Evolutionary conservation across 1,140 invertebrate genomes (phyloP), one percentile per base, ranked within the genome.

Genomic region (Temnothorax nylanderi): DNA sequence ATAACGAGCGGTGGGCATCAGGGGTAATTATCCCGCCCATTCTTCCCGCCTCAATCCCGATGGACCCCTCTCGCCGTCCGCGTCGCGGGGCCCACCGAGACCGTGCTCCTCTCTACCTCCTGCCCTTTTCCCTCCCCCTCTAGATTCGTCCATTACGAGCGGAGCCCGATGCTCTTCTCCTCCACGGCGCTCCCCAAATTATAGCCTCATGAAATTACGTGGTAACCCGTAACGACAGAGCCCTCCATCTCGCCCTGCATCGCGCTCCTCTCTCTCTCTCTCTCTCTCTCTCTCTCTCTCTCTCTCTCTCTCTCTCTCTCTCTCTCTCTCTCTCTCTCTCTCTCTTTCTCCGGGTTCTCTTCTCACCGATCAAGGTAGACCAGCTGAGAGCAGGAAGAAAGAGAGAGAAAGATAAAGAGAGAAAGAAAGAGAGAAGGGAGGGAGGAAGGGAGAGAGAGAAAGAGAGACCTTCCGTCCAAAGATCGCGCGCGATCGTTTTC

Each of bases 1-100:
- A 94, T 95, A 95, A 95, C 92, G 93, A 95, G 93, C 92, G 93
- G 91, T 93, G 92, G 91, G 94, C 92, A 94, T 93, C 92, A 92
- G 90, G 93, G 94, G 94, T 94, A 95, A 94, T 95, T 95, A 95
- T 94, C 94, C 94, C 94, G 94, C 94, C 94, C 94, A 95, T 95
- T 95, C 93, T 95, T 94, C 94, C 94, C 94, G 94, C 94, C 94
- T 94, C 91, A 87, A 86, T 81, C 85, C 80, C 54, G 44, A 76
- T 88, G 56, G 72, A 67, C 80, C 56, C 41, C 76, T 89, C 44
- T 76, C 69, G 65, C 67, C 67, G 54, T n/a, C n/a, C n/a, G n/a
- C n/a, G n/a, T 75, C n/a, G 47, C 37, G 41, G 11, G 37, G 67
- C 41, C 69, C 69, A 75, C 71, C 75, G 60, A 21, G 34, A 56